Conservation (phyloP, 2,113 vertebrate species). For the Phrynosoma platyrhinos region DNA sequence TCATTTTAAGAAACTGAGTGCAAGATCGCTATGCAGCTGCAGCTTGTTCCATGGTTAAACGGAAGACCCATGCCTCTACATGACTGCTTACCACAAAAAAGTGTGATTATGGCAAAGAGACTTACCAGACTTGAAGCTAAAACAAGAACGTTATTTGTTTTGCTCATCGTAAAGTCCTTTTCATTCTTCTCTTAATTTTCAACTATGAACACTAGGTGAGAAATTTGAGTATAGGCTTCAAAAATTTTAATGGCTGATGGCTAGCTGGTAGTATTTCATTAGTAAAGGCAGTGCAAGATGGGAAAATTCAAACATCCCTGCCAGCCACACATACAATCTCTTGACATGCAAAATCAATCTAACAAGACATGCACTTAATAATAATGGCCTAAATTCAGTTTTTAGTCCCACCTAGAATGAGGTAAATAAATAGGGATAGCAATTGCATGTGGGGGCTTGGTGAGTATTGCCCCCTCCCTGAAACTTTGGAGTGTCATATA, state of each 20-base stretch:
- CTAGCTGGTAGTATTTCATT: fast-evolving
- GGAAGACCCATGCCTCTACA: background rate
- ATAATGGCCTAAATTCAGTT: background rate
- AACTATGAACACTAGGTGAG: fast-evolving
- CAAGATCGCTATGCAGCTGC: fast-evolving
- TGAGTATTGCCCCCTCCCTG: too few relatives aligned
- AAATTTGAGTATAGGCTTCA: background rate
- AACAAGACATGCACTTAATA: background rate
- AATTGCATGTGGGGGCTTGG: too few relatives aligned
- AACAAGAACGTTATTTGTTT: background rate
- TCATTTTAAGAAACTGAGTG: background rate
- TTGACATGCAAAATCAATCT: fast-evolving
- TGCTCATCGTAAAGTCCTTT: conserved; percentile 9
- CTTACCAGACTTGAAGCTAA: background rate
- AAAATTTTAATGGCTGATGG: background rate
- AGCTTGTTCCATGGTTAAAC: background rate
- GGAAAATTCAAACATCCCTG: background rate
- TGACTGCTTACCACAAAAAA: background rate
- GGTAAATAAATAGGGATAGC: too few relatives aligned
- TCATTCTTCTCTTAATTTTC: background rate
- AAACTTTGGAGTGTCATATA: too few relatives aligned
- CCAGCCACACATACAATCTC: background rate
- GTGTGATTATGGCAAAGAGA: background rate
- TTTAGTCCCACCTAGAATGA: too few relatives aligned
- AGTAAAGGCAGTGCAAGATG: fast-evolving